Conservation (phyloP, 2,113 vertebrate genomes). For the Carassius gibelio region DNA sequence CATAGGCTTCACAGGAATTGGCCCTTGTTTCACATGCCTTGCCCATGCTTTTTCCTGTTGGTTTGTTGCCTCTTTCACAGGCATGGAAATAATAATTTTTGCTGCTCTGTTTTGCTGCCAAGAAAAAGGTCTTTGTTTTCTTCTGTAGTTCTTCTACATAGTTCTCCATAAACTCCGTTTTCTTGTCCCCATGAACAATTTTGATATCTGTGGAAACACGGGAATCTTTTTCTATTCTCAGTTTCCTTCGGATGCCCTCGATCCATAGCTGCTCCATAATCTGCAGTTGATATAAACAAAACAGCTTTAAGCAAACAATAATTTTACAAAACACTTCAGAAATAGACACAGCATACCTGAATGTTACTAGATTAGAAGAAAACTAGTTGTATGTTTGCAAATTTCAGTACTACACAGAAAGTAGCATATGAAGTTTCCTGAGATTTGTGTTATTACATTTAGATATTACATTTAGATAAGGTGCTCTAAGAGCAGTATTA, state of each 20-base stretch:
- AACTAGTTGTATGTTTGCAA: background rate
- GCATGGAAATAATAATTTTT: slow-evolving; percentile 23
- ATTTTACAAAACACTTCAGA: slow-evolving; percentile 49
- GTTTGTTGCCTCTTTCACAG: slow-evolving; percentile 2
- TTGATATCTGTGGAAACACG: slow-evolving; percentile 4
- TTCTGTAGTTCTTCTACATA: slow-evolving; percentile 27
- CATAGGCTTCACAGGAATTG: slow-evolving; percentile 12
- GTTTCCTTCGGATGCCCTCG: background rate
- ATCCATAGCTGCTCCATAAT: slow-evolving; percentile 23
- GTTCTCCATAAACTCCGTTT: slow-evolving; percentile 1
- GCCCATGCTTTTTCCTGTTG: slow-evolving; percentile 3
- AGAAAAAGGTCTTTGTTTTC: slow-evolving; percentile 3
- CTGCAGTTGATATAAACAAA: slow-evolving; percentile 9
- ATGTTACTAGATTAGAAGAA: too few species aligned
- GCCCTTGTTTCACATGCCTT: slow-evolving; percentile 3
- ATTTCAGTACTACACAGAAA: background rate
- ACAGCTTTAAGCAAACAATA: slow-evolving; percentile 9
- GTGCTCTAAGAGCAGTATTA: too few species aligned
- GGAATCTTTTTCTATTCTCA: background rate
- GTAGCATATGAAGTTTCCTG: too few species aligned
- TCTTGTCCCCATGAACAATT: slow-evolving; percentile 11
- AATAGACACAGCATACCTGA: background rate
- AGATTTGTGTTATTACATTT: too few species aligned
- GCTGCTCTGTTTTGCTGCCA: background rate
- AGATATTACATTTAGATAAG: too few species aligned